Conservation (phyloP, 2,888 invertebrate genomes). For the Icerya purchasi region DNA sequence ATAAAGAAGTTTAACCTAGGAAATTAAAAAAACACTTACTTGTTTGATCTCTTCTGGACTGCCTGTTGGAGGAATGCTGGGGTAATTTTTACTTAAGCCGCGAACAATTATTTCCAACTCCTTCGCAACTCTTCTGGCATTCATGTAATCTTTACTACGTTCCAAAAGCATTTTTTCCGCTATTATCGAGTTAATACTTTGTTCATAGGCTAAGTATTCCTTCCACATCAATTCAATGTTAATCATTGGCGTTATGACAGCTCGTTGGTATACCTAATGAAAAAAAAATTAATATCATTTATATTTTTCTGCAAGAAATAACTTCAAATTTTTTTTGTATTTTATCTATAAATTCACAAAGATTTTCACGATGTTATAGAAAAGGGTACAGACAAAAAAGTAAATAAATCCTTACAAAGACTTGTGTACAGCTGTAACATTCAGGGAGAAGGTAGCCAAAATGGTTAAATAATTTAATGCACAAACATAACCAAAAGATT, state of each 20-base stretch:
- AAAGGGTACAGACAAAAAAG: no score
- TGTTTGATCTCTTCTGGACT: conserved; percentile 80
- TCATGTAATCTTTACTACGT: conserved; percentile 90
- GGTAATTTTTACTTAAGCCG: conserved; percentile 83
- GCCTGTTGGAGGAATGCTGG: conserved; percentile 86
- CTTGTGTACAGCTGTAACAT: no score
- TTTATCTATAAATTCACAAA: no score
- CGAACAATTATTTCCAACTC: conserved; percentile 87
- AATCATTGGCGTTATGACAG: conserved; percentile 87
- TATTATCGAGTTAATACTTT: conserved; percentile 66
- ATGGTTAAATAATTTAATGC: no score
- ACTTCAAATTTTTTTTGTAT: no score
- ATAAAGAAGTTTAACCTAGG: no score
- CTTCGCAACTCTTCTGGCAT: conserved; percentile 84
- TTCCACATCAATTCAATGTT: conserved; percentile 94
- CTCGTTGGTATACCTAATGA: conserved; percentile 70
- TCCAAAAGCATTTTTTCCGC: conserved; percentile 98
- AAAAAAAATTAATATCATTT: no score
- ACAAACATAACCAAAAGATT: no score
- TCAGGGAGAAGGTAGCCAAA: no score
- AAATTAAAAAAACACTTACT: conserved; percentile 29
- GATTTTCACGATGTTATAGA: no score
- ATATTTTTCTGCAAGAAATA: no score
- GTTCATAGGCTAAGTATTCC: conserved; percentile 92
- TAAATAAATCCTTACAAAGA: no score